A percentile compares a stretch with the other conserved stretches of the same genome.
Evolutionary conservation across 1,140 invertebrate species (phyloP).

Genomic region (Atta cephalotes): DNA sequence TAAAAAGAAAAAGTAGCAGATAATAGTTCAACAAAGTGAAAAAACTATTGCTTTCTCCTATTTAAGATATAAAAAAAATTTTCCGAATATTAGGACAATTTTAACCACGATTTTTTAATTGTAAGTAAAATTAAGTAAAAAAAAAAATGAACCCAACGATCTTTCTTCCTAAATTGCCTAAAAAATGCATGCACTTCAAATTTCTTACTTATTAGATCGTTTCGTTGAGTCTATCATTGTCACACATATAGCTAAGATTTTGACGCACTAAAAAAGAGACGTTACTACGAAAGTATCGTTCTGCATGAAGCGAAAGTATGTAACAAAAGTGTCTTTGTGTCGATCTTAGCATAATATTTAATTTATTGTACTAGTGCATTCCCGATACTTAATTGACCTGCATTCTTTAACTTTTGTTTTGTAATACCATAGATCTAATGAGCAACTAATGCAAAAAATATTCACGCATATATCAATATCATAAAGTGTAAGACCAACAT

Average conservation of each 20-base stretch:
- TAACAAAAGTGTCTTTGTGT: slow-evolving; percentile 36
- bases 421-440: slow-evolving; percentile 24
- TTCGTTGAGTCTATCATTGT: neutral
- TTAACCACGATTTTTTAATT: no score
- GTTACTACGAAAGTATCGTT: slow-evolving; percentile 57
- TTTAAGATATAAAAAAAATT: no score
- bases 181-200: no score
- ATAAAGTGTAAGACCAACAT: neutral
- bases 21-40: no score
- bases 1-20: no score
- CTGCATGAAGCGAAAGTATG: slow-evolving; percentile 44
- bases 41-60: no score
- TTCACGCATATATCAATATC: slow-evolving; percentile 13
- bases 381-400: slow-evolving; percentile 70
- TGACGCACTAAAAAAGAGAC: neutral
- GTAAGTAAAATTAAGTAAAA: no score
- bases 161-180: no score
- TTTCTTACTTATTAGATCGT: neutral
- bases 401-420: slow-evolving; percentile 55
- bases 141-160: no score
- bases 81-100: no score
- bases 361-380: slow-evolving; percentile 67
- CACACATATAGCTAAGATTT: neutral
- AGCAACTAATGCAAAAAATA: slow-evolving; percentile 45
- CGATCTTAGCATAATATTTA: slow-evolving; percentile 58